Conservation (phyloP, 2,113 vertebrate species). For the Tauraco erythrolophus region DNA sequence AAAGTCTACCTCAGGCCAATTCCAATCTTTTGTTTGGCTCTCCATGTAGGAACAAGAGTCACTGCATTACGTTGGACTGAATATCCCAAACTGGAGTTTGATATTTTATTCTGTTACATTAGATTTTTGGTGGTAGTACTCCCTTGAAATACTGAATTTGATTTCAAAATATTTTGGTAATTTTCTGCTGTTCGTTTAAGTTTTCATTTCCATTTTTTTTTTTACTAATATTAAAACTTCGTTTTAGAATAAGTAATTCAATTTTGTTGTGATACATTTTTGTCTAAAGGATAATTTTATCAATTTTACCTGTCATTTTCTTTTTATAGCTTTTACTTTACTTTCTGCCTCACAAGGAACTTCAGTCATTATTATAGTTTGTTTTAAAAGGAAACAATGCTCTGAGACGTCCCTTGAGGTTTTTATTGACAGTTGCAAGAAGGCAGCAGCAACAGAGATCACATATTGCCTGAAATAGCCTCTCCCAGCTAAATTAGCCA, state of each 20-base stretch:
- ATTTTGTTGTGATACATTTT: neutral
- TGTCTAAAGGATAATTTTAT: neutral
- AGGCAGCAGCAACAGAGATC: neutral
- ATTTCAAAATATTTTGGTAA: neutral
- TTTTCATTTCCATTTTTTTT: neutral
- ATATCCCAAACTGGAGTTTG: neutral
- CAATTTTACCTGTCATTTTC: neutral
- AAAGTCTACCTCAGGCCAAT: neutral
- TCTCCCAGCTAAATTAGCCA: neutral
- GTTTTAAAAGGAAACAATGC: neutral
- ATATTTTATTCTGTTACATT: neutral
- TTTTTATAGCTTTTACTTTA: neutral
- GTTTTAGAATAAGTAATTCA: neutral
- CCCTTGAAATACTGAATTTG: neutral
- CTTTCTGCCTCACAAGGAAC: neutral
- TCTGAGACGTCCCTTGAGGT: neutral
- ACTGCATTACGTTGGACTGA: neutral
- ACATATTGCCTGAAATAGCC: neutral
- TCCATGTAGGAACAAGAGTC: neutral
- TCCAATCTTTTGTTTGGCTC: neutral
- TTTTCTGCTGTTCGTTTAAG: neutral
- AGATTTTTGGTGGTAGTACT: neutral
- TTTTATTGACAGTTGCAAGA: neutral
- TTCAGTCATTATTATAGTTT: neutral
- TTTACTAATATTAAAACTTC: neutral